Percentiles rank a stretch among this genome's conserved stretches.
These are phyloP conservation scores for Carettochelys insculpta DNA, from an alignment of 2,113 vertebrate species.

Conservation along the genomic window DNA sequence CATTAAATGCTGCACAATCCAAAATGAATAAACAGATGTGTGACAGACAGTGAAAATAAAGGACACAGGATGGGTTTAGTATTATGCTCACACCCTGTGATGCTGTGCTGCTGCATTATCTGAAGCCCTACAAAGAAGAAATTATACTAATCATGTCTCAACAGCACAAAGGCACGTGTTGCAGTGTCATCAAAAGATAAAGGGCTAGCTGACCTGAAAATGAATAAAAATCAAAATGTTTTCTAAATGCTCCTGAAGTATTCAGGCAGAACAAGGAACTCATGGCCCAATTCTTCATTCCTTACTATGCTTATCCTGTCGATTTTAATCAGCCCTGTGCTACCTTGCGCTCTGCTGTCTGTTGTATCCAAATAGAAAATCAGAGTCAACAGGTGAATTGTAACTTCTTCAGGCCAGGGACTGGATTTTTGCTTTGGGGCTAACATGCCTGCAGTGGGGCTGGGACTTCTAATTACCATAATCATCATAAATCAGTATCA, in stretches of 20 bases:
- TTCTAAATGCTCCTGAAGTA: not conserved
- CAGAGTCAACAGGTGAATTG: not conserved
- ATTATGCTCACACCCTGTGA: not conserved
- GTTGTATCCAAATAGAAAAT: not conserved
- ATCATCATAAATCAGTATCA: not conserved
- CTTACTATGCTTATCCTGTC: accelerated
- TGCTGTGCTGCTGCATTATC: not conserved
- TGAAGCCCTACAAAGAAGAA: not conserved
- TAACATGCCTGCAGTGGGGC: not conserved
- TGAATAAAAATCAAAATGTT: not conserved
- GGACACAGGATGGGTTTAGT: not conserved
- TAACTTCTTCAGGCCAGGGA: not conserved
- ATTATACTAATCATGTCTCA: not conserved
- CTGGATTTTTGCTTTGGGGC: not conserved
- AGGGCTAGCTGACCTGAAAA: accelerated
- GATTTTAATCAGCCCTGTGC: accelerated
- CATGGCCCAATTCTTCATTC: not conserved
- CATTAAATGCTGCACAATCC: not conserved
- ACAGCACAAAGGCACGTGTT: not conserved
- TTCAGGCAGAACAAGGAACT: not conserved
- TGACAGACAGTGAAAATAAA: not conserved
- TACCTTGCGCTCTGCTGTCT: not conserved
- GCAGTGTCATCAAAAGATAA: not conserved
- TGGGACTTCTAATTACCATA: not conserved
- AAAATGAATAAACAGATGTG: not conserved